Evolutionary conservation across 64 coral and sea anemone species (phyloP).

Genomic region (Catalaphyllia jardinei): DNA sequence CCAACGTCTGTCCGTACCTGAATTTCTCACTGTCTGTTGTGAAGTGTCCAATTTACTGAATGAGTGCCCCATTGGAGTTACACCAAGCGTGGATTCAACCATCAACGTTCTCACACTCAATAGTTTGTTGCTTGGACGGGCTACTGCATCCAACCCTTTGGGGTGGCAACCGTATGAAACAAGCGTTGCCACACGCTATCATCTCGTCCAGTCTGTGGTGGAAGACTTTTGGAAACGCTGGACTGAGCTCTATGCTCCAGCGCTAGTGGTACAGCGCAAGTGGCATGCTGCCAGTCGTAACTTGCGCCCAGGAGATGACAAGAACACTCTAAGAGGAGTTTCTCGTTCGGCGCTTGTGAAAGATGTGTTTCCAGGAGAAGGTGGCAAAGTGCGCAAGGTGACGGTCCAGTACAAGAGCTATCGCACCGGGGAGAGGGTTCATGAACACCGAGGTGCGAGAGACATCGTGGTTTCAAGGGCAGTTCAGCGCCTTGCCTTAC

Average conservation of each 20-base stretch:
- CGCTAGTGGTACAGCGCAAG: conserved; percentile 58
- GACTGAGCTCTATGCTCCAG: conserved; percentile 72
- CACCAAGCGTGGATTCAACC: conserved; percentile 53
- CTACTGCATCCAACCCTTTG: conserved; percentile 60
- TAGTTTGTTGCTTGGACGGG: conserved; percentile 51
- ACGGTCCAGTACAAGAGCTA: conserved; percentile 72
- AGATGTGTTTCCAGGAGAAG: conserved; percentile 73
- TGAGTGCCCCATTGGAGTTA: conserved; percentile 61
- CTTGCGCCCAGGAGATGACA: conserved; percentile 66
- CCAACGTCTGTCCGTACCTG: conserved; percentile 60
- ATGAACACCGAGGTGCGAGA: conserved; percentile 63
- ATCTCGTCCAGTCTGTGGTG: conserved; percentile 60
- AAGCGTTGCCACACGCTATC: conserved; percentile 16
- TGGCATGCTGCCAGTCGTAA: conserved; percentile 46
- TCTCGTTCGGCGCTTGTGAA: conserved; percentile 58
- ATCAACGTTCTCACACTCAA: conserved; percentile 73
- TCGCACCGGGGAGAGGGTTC: conserved; percentile 43
- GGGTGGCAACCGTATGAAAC: conserved; percentile 68
- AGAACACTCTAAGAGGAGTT: conserved; percentile 71
- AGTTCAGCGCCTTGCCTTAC: conserved; percentile 64
- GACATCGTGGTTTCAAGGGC: conserved; percentile 61
- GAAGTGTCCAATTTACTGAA: conserved; percentile 75
- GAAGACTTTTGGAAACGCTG: conserved; percentile 68
- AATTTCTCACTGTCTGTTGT: conserved; percentile 68
- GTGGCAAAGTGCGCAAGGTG: conserved; percentile 68